Evolutionary conservation across 2,888 invertebrate genomes (phyloP).

Genomic region (Apomyelois bistriatella): DNA sequence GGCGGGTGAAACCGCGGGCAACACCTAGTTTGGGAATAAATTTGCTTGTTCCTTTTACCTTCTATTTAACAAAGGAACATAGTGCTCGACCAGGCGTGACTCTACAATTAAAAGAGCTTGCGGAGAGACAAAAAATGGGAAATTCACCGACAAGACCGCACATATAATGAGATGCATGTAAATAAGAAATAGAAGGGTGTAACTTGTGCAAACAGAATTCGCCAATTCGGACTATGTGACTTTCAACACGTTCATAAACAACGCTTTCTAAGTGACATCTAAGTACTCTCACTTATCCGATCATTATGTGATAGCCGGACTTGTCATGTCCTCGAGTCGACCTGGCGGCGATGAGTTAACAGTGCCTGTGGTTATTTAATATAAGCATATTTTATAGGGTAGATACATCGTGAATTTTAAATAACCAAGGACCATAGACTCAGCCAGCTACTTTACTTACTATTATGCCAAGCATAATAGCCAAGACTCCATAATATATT

Average conservation of each 20-base stretch:
- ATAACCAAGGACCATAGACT: too few species aligned
- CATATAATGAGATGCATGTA: neutral
- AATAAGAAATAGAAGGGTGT: neutral
- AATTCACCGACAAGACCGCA: neutral
- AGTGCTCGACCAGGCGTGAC: too few species aligned
- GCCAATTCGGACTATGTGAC: slow-evolving; percentile 1
- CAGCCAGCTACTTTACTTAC: too few species aligned
- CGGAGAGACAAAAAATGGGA: neutral
- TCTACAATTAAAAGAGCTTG: neutral
- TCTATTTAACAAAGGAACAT: neutral
- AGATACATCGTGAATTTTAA: too few species aligned
- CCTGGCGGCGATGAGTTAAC: neutral
- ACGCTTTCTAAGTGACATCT: slow-evolving; percentile 9
- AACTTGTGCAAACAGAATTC: neutral
- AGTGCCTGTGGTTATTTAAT: too few species aligned
- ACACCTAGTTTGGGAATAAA: too few species aligned
- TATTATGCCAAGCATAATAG: too few species aligned
- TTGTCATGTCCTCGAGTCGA: slow-evolving; percentile 28
- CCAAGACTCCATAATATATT: too few species aligned
- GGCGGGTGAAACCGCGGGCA: too few species aligned
- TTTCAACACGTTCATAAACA: slow-evolving; percentile 4
- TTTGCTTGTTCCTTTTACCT: too few species aligned
- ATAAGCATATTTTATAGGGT: neutral
- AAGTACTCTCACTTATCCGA: slow-evolving; percentile 15
- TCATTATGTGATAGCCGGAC: slow-evolving; percentile 28